Conservation (phyloP, 2,888 invertebrate species). For the Nomada ruficornis region DNA sequence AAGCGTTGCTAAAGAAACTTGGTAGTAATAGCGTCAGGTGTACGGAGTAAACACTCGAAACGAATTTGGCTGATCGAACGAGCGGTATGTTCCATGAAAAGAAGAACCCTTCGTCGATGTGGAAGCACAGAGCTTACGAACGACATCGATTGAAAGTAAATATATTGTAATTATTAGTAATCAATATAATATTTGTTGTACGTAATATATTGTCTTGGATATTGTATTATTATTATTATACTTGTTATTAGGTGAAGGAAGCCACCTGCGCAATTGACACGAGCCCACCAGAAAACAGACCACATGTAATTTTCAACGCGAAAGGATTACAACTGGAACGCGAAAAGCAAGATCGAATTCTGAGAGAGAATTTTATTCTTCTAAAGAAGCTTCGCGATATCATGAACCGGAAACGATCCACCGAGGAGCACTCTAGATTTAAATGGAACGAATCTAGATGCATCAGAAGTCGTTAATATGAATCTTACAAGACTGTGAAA, state of each 20-base stretch:
- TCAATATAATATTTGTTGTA: background rate
- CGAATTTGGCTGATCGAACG: constrained; percentile 4
- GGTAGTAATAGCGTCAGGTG: constrained; percentile 25
- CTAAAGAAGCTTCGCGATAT: constrained; percentile 78
- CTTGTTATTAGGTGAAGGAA: constrained; percentile 73
- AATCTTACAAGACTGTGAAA: background rate
- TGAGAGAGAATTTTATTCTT: constrained; percentile 80
- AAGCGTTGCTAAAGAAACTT: constrained; percentile 70
- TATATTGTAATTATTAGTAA: background rate
- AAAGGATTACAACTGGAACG: constrained; percentile 79
- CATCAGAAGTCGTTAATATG: constrained; percentile 70
- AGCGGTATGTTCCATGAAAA: constrained; percentile 48
- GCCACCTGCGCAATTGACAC: constrained; percentile 79
- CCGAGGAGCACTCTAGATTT: constrained; percentile 67
- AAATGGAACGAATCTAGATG: constrained; percentile 75
- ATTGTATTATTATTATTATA: background rate
- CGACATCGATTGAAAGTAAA: constrained; percentile 78
- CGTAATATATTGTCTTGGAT: too few species aligned
- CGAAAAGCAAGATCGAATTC: constrained; percentile 79
- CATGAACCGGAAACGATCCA: constrained; percentile 76
- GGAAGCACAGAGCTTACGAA: constrained; percentile 76
- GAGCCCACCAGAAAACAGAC: constrained; percentile 76
- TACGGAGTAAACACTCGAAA: constrained; percentile 64
- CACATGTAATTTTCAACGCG: constrained; percentile 78
- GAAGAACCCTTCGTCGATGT: constrained; percentile 45